phyloP scores from a whole-genome alignment of 2,888 invertebrate species.

The Trissoscelio sp. region DNA sequence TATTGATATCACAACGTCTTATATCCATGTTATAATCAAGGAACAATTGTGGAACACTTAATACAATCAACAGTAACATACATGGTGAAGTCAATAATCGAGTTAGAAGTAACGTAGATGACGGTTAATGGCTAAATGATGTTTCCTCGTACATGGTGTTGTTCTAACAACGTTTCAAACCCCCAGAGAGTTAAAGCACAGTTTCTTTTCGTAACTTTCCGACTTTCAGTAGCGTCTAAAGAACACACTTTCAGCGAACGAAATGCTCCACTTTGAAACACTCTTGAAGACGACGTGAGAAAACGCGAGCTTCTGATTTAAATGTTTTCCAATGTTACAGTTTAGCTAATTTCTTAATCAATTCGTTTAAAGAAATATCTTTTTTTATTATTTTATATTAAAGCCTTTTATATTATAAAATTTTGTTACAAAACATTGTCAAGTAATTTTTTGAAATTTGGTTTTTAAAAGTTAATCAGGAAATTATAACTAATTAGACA shows the following conservation, averaged over 20 bases:
- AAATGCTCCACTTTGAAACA: conserved; percentile 35
- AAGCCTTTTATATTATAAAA: no score
- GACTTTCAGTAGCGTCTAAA: conserved; percentile 26
- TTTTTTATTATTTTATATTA: no score
- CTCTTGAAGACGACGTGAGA: conserved; percentile 12
- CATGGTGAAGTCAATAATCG: conserved; percentile 44
- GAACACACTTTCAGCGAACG: conserved; percentile 21
- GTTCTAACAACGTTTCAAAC: conserved; percentile 69
- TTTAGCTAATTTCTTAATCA: not conserved
- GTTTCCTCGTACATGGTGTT: conserved; percentile 70
- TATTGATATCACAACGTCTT: conserved; percentile 8
- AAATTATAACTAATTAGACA: not conserved
- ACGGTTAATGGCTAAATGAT: conserved; percentile 73
- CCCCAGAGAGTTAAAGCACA: conserved; percentile 47
- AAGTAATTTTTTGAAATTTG: no score
- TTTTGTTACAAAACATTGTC: no score
- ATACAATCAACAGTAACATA: conserved; percentile 31
- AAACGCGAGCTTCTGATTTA: conserved; percentile 19
- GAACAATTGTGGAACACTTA: conserved; percentile 26
- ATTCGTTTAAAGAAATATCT: no score
- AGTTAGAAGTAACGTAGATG: conserved; percentile 70
- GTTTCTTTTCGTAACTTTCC: conserved; percentile 51
- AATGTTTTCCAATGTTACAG: conserved; percentile 1
- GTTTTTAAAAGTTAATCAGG: not conserved
- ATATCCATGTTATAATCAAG: conserved; percentile 8